phyloP scores from a whole-genome alignment of 2,888 invertebrate genomes.

The Callyntrura sp. region DNA sequence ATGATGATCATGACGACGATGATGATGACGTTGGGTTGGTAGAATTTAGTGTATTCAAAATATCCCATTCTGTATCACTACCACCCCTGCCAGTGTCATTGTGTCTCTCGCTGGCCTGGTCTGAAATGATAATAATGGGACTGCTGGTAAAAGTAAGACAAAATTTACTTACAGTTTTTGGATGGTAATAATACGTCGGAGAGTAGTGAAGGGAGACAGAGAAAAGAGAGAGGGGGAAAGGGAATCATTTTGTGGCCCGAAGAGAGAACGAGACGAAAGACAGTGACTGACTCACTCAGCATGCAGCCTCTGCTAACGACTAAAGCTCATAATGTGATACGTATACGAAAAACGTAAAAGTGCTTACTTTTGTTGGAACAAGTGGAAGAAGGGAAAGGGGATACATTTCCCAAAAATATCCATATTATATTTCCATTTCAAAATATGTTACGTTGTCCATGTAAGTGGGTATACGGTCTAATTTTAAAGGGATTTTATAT shows the following conservation, averaged over 20 bases:
- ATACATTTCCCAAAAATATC: conserved; percentile 13
- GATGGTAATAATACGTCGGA: conserved; percentile 41
- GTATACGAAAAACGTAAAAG: background rate
- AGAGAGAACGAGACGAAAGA: conserved; percentile 50
- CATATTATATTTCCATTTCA: conserved; percentile 28
- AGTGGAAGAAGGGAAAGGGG: conserved; percentile 14
- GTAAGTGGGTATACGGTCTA: background rate
- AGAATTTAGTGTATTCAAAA: conserved; percentile 5
- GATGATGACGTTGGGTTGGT: conserved; percentile 10
- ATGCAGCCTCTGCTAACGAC: background rate
- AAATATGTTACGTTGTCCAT: background rate
- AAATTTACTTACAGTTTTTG: conserved; percentile 63
- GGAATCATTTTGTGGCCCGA: conserved; percentile 68
- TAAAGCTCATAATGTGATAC: background rate
- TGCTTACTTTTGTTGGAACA: conserved; percentile 25
- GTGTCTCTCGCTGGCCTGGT: conserved; percentile 46
- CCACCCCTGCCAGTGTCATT: conserved; percentile 51
- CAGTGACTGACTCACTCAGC: conserved; percentile 59
- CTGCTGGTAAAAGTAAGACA: conserved; percentile 55
- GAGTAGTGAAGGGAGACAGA: background rate
- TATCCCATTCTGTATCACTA: conserved; percentile 5
- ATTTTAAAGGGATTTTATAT: conserved; percentile 17
- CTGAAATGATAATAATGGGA: conserved; percentile 54
- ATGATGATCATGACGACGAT: background rate
- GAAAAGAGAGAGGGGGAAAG: conserved; percentile 32